A percentile compares a stretch with the other conserved stretches of the same genome.
These are phyloP conservation scores for Lepus europaeus DNA, from an alignment of 2,113 vertebrate species.

Conservation along the genomic window DNA sequence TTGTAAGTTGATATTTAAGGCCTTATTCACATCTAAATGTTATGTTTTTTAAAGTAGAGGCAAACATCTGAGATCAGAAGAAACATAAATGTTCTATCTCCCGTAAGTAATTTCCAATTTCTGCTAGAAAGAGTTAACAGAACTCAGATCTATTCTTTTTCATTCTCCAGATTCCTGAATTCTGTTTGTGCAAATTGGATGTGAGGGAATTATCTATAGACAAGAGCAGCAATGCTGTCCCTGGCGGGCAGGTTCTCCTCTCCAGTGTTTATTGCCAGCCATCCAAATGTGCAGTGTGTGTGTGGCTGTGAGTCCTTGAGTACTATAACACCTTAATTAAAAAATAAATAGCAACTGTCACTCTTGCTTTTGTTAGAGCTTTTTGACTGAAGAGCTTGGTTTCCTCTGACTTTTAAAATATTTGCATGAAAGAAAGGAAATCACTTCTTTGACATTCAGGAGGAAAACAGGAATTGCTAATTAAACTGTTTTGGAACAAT, in stretches of 20 bases:
- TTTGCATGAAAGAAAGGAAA: conserved; percentile 57
- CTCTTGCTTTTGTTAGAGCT: conserved; percentile 38
- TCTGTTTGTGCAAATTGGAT: neutral
- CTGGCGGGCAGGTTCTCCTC: neutral
- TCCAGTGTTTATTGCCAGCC: neutral
- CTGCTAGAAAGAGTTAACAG: conserved; percentile 19
- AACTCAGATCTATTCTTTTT: conserved; percentile 3
- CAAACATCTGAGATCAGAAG: neutral
- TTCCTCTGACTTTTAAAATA: conserved; percentile 42
- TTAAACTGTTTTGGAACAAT: conserved; percentile 73
- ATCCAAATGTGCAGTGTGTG: neutral
- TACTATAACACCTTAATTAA: conserved; percentile 54
- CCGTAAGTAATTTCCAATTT: conserved; percentile 21
- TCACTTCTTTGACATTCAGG: conserved; percentile 38
- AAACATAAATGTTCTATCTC: neutral
- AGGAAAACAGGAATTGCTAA: conserved; percentile 70
- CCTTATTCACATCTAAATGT: conserved; percentile 23
- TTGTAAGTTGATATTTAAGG: conserved; percentile 40
- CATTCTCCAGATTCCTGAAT: conserved; percentile 17
- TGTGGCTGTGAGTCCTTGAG: neutral
- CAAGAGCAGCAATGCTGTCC: neutral
- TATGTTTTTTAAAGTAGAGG: conserved; percentile 35
- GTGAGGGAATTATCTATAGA: neutral
- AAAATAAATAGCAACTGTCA: conserved; percentile 41
- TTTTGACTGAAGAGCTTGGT: conserved; percentile 50